Evolutionary conservation across 2,888 invertebrate species (phyloP).

Genomic region (Lucinisca nassula): DNA sequence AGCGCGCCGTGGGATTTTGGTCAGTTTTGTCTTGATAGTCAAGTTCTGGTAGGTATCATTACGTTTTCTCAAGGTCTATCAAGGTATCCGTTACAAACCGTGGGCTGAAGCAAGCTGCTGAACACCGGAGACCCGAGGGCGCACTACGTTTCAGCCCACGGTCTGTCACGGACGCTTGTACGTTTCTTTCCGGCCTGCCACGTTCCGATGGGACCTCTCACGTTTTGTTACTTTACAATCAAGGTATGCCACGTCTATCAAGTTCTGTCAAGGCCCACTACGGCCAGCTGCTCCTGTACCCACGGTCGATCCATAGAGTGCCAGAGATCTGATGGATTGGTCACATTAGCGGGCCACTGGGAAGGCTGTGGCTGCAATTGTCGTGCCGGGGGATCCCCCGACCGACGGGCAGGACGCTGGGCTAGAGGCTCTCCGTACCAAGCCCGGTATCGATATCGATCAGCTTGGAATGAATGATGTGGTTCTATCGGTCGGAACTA

Average conservation of each 20-base stretch:
- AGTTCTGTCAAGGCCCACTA: neutral
- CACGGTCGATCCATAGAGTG: constrained; percentile 46
- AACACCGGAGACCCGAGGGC: neutral
- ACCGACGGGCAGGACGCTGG: constrained; percentile 41
- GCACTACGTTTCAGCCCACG: neutral
- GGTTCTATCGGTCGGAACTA: constrained; percentile 32
- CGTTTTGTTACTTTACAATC: neutral
- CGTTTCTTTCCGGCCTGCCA: neutral
- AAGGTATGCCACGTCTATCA: neutral
- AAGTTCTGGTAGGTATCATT: neutral
- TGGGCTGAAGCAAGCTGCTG: neutral
- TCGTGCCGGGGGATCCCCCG: constrained; percentile 17
- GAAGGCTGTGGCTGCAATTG: constrained; percentile 28
- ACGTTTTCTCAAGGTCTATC: neutral
- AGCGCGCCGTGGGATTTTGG: neutral
- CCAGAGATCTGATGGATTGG: constrained; percentile 32
- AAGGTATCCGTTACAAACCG: neutral
- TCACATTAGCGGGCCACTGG: constrained; percentile 43
- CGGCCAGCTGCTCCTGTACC: constrained; percentile 35
- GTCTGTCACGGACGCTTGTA: neutral
- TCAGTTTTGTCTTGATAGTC: neutral
- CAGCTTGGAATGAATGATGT: constrained; percentile 28
- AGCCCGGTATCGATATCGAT: constrained; percentile 8
- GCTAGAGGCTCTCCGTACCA: constrained; percentile 29
- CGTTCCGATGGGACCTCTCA: neutral